Evolutionary conservation across 1,140 invertebrate genomes (phyloP).

Genomic region (Bicyclus anynana): DNA sequence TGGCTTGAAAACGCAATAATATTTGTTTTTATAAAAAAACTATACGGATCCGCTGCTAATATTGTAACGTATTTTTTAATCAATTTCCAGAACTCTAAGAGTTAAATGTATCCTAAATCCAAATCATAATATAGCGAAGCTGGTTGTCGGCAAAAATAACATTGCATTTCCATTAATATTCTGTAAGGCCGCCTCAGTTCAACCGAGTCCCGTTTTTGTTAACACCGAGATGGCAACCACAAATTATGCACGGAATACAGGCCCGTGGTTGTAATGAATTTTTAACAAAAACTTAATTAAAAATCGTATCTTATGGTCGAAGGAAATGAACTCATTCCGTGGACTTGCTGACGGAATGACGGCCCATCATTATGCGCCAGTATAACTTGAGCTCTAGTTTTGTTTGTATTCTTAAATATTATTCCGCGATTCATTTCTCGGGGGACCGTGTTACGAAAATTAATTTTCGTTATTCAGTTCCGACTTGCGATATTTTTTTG

Average conservation of each 20-base stretch:
- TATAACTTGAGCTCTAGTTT: slow-evolving; percentile 37
- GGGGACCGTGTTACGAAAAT: not conserved
- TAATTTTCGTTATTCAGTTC: not conserved
- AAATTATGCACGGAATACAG: slow-evolving; percentile 44
- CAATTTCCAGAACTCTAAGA: no score
- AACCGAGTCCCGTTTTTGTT: not conserved
- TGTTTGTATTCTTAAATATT: slow-evolving; percentile 16
- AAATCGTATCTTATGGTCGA: slow-evolving; percentile 72
- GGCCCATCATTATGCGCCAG: slow-evolving; percentile 57
- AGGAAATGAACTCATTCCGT: slow-evolving; percentile 76
- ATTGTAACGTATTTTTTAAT: no score
- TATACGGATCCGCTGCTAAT: no score
- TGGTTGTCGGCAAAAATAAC: no score
- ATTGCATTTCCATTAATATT: no score
- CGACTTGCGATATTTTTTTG: not conserved
- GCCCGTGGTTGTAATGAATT: slow-evolving; percentile 63
- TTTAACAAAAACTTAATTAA: slow-evolving; percentile 77
- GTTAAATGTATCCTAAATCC: no score
- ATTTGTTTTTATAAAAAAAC: no score
- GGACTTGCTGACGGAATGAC: slow-evolving; percentile 68
- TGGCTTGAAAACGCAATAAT: no score
- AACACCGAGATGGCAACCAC: not conserved
- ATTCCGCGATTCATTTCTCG: not conserved
- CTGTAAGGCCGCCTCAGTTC: no score
- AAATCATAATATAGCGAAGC: no score